Conservation (phyloP, 2,113 vertebrate species). For the Barbus barbus region DNA sequence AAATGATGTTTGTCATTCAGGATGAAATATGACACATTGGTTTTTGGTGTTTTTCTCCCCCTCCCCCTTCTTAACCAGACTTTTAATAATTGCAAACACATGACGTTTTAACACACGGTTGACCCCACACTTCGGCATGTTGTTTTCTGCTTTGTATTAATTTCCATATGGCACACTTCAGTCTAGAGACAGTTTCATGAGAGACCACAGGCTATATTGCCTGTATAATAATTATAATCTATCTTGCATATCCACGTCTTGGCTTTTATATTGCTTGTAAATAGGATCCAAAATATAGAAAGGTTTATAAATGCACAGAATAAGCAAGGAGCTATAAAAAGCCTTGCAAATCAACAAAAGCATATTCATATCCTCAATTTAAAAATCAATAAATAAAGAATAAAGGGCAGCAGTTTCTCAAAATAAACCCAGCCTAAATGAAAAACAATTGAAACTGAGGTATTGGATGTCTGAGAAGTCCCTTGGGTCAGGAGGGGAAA, state of each 20-base stretch:
- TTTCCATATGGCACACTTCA: too few species aligned
- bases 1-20: conserved; percentile 58
- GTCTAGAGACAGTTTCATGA: too few species aligned
- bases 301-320: background rate
- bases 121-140: conserved; percentile 32
- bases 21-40: conserved; percentile 64
- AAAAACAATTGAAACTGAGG: conserved; percentile 53
- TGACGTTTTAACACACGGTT: conserved; percentile 56
- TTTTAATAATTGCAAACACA: conserved; percentile 61
- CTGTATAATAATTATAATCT: background rate
- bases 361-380: conserved; percentile 38
- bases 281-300: background rate
- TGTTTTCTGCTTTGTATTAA: too few species aligned
- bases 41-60: conserved; percentile 45
- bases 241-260: background rate
- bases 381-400: conserved; percentile 40
- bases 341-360: conserved; percentile 19
- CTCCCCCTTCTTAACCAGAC: conserved; percentile 31
- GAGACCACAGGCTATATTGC: background rate
- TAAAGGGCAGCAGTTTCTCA: conserved; percentile 41
- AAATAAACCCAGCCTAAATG: conserved; percentile 50
- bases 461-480: conserved; percentile 48
- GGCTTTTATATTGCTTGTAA: background rate
- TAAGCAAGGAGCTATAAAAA: conserved; percentile 38
- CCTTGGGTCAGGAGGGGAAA: conserved; percentile 51